Evolutionary conservation across 1,140 invertebrate genomes (phyloP).

Genomic region (Drosophila bipectinata): DNA sequence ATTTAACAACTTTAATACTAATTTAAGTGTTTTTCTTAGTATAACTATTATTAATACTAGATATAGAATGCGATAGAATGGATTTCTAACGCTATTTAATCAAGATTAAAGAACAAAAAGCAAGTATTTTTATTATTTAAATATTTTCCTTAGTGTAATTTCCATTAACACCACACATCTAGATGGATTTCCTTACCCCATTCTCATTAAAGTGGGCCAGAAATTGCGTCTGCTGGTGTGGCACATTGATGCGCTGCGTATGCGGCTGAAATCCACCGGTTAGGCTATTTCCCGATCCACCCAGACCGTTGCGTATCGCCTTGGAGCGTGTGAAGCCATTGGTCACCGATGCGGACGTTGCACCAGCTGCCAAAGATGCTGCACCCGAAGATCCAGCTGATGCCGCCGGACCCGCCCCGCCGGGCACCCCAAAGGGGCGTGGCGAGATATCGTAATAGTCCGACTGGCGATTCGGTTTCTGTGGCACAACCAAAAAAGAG

Average conservation of each 20-base stretch:
- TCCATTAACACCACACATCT: background rate
- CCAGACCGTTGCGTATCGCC: constrained; percentile 65
- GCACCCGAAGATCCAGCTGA: constrained; percentile 14
- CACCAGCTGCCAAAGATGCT: constrained; percentile 18
- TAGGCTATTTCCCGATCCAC: constrained; percentile 57
- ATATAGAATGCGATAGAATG: too few relatives aligned
- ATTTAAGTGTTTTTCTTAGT: too few relatives aligned
- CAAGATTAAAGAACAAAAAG: too few relatives aligned
- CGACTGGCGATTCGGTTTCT: constrained; percentile 75
- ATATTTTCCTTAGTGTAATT: too few relatives aligned
- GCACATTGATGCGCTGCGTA: constrained; percentile 68
- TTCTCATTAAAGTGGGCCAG: constrained; percentile 75
- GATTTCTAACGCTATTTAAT: too few relatives aligned
- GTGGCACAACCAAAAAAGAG: constrained; percentile 23
- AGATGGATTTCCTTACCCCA: constrained; percentile 52
- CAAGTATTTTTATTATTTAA: too few relatives aligned
- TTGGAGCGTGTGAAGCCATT: constrained; percentile 72
- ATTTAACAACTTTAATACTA: too few relatives aligned
- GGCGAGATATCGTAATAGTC: constrained; percentile 83
- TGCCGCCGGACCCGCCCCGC: constrained; percentile 8
- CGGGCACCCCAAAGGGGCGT: constrained; percentile 76
- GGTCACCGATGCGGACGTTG: constrained; percentile 37
- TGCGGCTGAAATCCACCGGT: constrained; percentile 60
- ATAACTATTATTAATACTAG: too few relatives aligned
- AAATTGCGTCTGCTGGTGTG: constrained; percentile 81